Evolutionary conservation across 2,797 vertebrate genomes (phyloP), one percentile per base, ranked within the genome.

Genomic region (Pogonophryne albipinna): DNA sequence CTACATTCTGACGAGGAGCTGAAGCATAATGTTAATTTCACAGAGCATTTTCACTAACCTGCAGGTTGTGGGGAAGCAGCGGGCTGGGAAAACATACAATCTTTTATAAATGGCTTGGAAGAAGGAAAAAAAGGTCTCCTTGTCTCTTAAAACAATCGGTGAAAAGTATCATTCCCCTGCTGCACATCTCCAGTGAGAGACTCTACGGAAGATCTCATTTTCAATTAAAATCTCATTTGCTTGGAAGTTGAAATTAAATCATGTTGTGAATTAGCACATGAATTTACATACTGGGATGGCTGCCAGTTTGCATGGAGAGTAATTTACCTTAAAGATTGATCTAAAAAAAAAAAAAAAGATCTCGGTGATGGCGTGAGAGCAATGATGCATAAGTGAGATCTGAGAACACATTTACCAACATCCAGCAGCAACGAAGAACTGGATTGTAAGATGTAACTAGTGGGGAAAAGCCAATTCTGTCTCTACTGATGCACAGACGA

Each of bases 181-280:
- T 90, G 94, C 94, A 95, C 96, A 94, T 97, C 96, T 97, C 96
- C 95, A 96, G 82, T 93, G 86, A 92, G 87, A 90, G 87, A 84
- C 84, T 77, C 85, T 86, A 74, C 73, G 80, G 83, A 91, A 92
- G 91, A 93, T 94, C 90, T 92, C 89, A 82, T 93, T 98, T 98
- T 98, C 97, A 99, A 98, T 99, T 99, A 98, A 97, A 98, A 97
- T 96, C 96, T 96, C 96, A 98, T 99, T 98, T 97, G 95, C 97
- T 95, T 96, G 82, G 95, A 97, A 97, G 97, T 96, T 96, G 96
- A 97, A 97, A 97, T 97, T 96, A 99, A 98, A 97, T 97, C 96
- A 98, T 96, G 97, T 96, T 96, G 96, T 93, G 96, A 98, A 98
- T 98, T 98, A 97, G 97, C 97, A 97, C 96, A 97, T 86, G 96